Evolutionary conservation across 92 coral and sea anemone genomes (phyloP), one percentile per base, ranked within the genome.

Genomic region (Siderastrea siderea): DNA sequence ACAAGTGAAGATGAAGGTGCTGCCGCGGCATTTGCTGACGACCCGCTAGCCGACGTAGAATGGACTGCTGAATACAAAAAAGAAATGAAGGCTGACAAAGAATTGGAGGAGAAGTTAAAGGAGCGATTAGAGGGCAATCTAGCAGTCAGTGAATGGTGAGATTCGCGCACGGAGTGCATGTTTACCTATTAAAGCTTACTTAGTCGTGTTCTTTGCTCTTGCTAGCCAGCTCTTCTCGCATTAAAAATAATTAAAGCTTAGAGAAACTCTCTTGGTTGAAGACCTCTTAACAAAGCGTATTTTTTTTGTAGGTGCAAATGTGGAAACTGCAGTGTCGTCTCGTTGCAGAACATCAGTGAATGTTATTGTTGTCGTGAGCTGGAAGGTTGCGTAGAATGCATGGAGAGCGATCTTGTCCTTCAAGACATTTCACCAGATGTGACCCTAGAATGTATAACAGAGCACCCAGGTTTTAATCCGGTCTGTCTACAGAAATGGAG

Each of bases 401-500:
- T 65, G 59, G 73, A 83, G 78, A 84, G 64, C 52, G 85, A 89
- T 17, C 74, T 83, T 38, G 92, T 77, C 75, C 64, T 74, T 19
- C 80, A 74, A 79, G 93, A 87, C 13, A 16, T 78, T 10, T 0
- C 6, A 7, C 7, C 62, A 0, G 74, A 71, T 1, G 57, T 9
- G 5, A 44, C 67, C 9, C 67, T 81, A 43, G 47, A 80, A 44
- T 92, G 95, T 61, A 47, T 92, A 3, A 92, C 87, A 3, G 74
- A 89, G 38, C 93, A 93, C 78, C 95, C 95, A 3, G 91, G 95
- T 50, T 90, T 93, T 68, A 54, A 71, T 46, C 89, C 79, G 19
- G 93, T 93, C 45, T 93, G 95, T 70, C 83, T 89, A 14, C 83
- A 93, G 77, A 89, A 93, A 50, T 93, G 95, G 95, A 93, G 91